Conservation (phyloP, 2,888 invertebrate genomes). For the Nymphalis polychloros region DNA sequence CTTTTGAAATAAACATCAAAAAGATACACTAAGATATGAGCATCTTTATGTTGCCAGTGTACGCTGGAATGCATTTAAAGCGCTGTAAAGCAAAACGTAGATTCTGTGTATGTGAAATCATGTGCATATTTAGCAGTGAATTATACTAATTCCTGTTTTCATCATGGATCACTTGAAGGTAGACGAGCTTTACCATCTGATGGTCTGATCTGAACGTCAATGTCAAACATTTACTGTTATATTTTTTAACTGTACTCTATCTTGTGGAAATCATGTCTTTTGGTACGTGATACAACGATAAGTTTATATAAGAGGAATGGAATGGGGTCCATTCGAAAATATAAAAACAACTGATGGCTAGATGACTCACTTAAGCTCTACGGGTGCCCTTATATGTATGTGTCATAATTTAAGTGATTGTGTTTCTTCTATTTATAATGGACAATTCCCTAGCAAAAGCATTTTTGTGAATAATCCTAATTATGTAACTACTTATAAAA, state of each 20-base stretch:
- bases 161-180: not conserved
- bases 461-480: no score
- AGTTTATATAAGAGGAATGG: no score
- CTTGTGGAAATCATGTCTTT: no score
- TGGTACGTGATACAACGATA: no score
- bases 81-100: constrained; percentile 1
- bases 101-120: not conserved
- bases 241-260: not conserved
- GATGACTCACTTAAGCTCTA: no score
- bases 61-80: constrained; percentile 23
- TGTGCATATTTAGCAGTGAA: constrained; percentile 7
- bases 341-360: no score
- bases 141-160: constrained; percentile 11
- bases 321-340: no score
- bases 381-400: no score
- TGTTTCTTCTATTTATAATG: no score
- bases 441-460: no score
- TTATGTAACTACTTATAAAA: no score
- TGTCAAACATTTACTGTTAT: not conserved
- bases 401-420: no score
- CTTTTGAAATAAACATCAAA: constrained; percentile 14
- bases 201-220: not conserved
- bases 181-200: not conserved
- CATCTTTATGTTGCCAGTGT: constrained; percentile 20
- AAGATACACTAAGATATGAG: constrained; percentile 20